Base-by-base conservation (phyloP, 2,797 vertebrate species). In the Etheostoma nigrum region DNA sequence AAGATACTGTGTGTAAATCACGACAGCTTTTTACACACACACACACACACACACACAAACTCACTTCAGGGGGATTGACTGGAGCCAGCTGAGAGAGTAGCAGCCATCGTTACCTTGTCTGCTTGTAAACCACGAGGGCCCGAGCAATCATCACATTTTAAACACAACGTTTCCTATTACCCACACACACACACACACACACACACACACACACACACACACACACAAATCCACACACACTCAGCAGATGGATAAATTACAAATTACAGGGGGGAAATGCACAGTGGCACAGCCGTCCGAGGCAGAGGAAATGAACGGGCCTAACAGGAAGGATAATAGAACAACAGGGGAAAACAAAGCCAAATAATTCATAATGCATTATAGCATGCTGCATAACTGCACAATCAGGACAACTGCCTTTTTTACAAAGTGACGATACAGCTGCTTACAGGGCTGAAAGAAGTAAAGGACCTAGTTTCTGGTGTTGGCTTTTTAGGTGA, bases 231-330 rank as follows among this genome's bases (percentile, higher is more conserved):
- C 27, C 45, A 61, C 61, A 67, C 23, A 4, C 23, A 48, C 10
- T 23, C 71, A 73, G 79, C 75, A 87, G 85, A 90, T 88, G 86
- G 88, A 89, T 90, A 81, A 89, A 90, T 90, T 85, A 87, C 84
- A 82, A 89, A 90, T 90, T 84, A 87, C 84, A 74, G 65, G 76
- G 82, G 81, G 67, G 72, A 89, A 88, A 89, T 83, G 79, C 74
- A 86, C 78, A 85, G 81, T 74, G 83, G 83, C 76, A 72, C 67
- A 45, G 78, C 42, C 52, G 30, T 82, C 67, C 27, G 12, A 77
- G 68, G 72, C 71, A 77, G 67, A 86, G 82, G 90, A 87, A 91
- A 90, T 85, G 84, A 89, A 86, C 86, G 87, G 82, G 86, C 84
- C 89, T 76, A 86, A 84, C 88, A 83, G 0, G 72, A 74, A 73